These are phyloP conservation scores for Omphaloscelis lunosa DNA, from an alignment of 2,888 invertebrate species.

Conservation along the genomic window DNA sequence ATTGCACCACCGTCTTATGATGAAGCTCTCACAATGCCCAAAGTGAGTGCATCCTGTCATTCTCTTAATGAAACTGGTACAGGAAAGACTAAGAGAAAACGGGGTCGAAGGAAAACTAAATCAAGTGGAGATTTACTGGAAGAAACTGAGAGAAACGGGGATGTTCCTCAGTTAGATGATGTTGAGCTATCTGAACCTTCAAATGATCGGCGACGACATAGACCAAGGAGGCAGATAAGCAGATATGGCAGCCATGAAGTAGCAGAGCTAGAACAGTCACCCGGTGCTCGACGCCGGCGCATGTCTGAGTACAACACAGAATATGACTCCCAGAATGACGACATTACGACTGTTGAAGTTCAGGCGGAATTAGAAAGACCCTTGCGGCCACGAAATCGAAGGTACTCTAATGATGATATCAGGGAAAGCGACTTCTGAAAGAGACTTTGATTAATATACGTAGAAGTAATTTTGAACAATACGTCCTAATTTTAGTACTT, in stretches of 20 bases:
- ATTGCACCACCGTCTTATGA: conserved; percentile 94
- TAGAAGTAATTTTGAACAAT: conserved; percentile 9
- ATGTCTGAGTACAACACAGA: conserved; percentile 82
- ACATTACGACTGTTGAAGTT: conserved; percentile 79
- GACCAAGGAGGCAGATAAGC: conserved; percentile 76
- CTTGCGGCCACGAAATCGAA: conserved; percentile 79
- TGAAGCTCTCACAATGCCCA: conserved; percentile 94
- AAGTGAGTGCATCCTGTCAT: conserved; percentile 91
- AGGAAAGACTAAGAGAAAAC: conserved; percentile 82
- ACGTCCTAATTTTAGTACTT: conserved; percentile 14
- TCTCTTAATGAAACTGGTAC: conserved; percentile 88
- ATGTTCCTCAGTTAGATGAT: conserved; percentile 80
- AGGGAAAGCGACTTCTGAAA: conserved; percentile 86
- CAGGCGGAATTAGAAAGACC: conserved; percentile 81
- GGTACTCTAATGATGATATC: conserved; percentile 83
- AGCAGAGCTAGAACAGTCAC: conserved; percentile 85
- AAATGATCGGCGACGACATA: conserved; percentile 72
- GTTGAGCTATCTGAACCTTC: conserved; percentile 78
- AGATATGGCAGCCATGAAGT: conserved; percentile 88
- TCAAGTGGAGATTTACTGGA: conserved; percentile 88
- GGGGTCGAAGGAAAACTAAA: conserved; percentile 88
- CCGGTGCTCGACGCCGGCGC: conserved; percentile 84
- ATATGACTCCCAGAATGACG: conserved; percentile 62
- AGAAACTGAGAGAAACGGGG: conserved; percentile 86
- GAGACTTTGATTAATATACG: conserved; percentile 30